phyloP scores from a whole-genome alignment of 2,888 invertebrate genomes.

The Cancer borealis region DNA sequence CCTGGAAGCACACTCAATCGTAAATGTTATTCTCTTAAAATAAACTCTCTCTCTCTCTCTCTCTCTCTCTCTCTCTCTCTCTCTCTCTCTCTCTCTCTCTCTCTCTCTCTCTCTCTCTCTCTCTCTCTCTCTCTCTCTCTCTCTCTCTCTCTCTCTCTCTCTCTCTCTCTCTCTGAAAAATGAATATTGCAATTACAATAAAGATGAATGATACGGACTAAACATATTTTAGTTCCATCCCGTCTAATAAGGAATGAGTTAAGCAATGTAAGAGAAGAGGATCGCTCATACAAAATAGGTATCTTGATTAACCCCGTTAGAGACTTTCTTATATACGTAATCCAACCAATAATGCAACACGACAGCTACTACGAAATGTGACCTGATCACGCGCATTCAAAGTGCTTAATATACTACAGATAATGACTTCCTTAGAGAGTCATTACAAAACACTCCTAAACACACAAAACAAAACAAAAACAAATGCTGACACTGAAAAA shows the following conservation, averaged over 20 bases:
- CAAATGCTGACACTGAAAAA: background rate
- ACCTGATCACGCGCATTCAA: background rate
- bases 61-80: constrained; percentile 32
- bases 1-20: background rate
- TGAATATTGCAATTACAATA: no score
- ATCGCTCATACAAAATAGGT: background rate
- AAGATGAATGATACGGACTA: background rate
- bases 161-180: no score
- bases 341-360: background rate
- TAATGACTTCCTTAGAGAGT: background rate
- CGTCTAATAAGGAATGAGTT: background rate
- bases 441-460: background rate
- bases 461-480: background rate
- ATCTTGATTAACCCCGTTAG: background rate
- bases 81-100: constrained; percentile 26
- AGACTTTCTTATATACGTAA: background rate
- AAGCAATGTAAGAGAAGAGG: background rate
- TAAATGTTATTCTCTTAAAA: background rate
- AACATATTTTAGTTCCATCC: background rate
- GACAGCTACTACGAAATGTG: background rate
- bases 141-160: no score
- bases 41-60: background rate
- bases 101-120: background rate
- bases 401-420: background rate
- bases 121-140: no score